phyloP scores from a whole-genome alignment of 2,888 invertebrate species.

The Scelioninae gen. 1 region DNA sequence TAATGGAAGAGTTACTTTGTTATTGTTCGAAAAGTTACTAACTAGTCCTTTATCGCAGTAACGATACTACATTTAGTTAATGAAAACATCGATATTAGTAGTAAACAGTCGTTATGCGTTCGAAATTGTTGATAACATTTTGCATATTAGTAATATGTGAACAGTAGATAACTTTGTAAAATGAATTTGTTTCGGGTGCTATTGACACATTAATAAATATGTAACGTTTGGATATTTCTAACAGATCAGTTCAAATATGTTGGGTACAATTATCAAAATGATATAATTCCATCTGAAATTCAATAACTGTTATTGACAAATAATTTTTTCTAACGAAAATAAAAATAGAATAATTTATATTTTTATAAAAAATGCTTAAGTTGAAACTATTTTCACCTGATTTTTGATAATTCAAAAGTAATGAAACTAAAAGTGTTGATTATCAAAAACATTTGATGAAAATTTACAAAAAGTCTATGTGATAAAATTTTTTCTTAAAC shows the following conservation, averaged over 20 bases:
- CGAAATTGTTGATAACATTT: slow-evolving; percentile 19
- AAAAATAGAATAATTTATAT: no score
- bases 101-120: slow-evolving; percentile 25
- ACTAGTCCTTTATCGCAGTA: slow-evolving; percentile 42
- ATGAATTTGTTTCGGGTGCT: not conserved
- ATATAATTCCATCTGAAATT: no score
- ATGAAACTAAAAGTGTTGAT: no score
- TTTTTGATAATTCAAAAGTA: no score
- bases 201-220: not conserved
- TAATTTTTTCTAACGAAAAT: no score
- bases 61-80: slow-evolving; percentile 37
- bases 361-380: no score
- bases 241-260: not conserved
- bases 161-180: slow-evolving; percentile 7
- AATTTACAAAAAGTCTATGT: no score
- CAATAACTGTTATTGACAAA: no score
- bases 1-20: slow-evolving; percentile 48
- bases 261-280: no score
- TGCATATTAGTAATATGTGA: not conserved
- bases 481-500: no score
- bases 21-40: slow-evolving; percentile 47
- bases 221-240: not conserved
- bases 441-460: no score
- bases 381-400: no score
- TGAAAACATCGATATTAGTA: slow-evolving; percentile 43